Base-by-base conservation (phyloP, 2,797 vertebrate species). In the Cuniculus paca region DNA sequence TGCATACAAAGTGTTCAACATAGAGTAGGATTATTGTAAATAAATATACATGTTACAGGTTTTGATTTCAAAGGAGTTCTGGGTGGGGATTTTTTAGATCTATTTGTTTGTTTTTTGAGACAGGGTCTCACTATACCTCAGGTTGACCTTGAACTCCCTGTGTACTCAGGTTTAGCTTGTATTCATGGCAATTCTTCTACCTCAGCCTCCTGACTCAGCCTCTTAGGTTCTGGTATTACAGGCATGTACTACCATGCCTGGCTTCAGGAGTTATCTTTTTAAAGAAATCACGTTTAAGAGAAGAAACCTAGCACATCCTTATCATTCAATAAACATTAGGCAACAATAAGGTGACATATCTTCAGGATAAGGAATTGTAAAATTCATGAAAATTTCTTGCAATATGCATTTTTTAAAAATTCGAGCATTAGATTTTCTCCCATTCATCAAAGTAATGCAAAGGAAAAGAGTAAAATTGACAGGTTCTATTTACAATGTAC, bases 271-370 rank as follows among this genome's bases (percentile, higher is more conserved):
- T 17, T 68, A 1, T 36, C 60, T 68, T 68, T 78, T 68, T 58
- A 81, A 88, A 60, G 58, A 83, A 88, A 83, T 36, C 80, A 26
- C 36, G 92, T 79, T 88, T 92, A 84, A 95, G 95, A 84, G 9
- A 42, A 24, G 80, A 54, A 77, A 63, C 61, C 70, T 45, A 52
- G 20, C 2, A 95, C 31, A 74, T 2, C 45, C 16, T 85, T 88
- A 74, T 65, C 63, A 54, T 34, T 95, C 74, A 95, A 39, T 77
- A 91, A 96, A 88, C 54, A 42, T 56, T 54, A 95, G 56, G 42
- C 54, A 79, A 94, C 63, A 79, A 96, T 42, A 93, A 68, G n/a
- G 83, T 20, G 39, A 48, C 77, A 26, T 36, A 36, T 89, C 74
- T 90, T 5, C 0, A 22, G 74, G 10, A 68, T 56, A 96, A 91